These are phyloP conservation scores for Clavelina lepadiformis DNA, from an alignment of 23 tunicate species.

Conservation along the genomic window DNA sequence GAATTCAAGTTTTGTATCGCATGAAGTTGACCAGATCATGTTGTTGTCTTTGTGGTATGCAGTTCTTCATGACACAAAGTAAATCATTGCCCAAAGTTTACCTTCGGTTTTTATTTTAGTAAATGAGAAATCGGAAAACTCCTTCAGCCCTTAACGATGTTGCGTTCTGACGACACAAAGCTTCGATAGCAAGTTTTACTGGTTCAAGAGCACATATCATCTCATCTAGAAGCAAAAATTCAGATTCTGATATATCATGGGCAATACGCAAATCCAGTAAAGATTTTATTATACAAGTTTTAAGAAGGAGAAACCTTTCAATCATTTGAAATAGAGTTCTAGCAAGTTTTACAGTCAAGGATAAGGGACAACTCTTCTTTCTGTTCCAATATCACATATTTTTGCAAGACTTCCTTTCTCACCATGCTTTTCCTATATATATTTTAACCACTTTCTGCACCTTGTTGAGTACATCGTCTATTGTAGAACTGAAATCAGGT, in stretches of 20 bases:
- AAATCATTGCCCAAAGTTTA: conserved; percentile 12
- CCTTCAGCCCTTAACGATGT: conserved; percentile 4
- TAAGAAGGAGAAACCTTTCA: background rate
- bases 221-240: background rate
- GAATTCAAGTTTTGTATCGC: conserved; percentile 20
- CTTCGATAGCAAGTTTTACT: background rate
- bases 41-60: conserved; percentile 21
- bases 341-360: background rate
- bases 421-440: background rate
- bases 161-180: conserved; percentile 1
- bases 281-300: background rate
- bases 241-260: background rate
- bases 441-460: conserved; percentile 1
- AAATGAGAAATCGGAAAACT: conserved; percentile 7
- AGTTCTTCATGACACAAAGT: conserved; percentile 18
- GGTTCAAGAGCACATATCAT: conserved; percentile 3
- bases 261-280: background rate
- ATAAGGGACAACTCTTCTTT: background rate
- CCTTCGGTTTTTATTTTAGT: conserved; percentile 1
- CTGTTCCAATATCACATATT: background rate
- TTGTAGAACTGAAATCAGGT: background rate
- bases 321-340: conserved; percentile 3
- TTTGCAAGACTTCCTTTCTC: conserved; percentile 2
- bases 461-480: background rate
- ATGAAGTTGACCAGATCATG: conserved; percentile 21